Conservation (phyloP, 2,113 vertebrate genomes). For the Paralichthys olivaceus region DNA sequence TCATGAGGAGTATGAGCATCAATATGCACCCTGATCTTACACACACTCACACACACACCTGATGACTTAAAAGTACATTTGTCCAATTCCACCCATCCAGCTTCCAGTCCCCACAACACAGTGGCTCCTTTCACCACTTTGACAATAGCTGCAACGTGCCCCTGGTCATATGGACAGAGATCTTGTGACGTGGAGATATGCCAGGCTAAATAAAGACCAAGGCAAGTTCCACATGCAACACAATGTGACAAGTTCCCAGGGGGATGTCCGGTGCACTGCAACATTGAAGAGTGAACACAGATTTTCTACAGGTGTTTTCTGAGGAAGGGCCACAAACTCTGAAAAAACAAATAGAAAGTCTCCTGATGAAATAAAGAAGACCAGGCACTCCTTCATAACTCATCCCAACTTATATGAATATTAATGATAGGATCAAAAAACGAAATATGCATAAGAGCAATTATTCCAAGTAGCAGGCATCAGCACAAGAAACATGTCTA, state of each 20-base stretch:
- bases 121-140: constrained; percentile 52
- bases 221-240: constrained; percentile 35
- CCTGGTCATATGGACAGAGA: constrained; percentile 62
- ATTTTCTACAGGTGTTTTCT: not conserved
- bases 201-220: constrained; percentile 65
- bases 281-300: constrained; percentile 9
- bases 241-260: constrained; percentile 54
- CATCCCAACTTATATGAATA: too few species aligned
- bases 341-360: not conserved
- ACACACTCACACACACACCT: constrained; percentile 16
- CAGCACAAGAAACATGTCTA: not conserved
- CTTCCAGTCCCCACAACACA: constrained; percentile 38
- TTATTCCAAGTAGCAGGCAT: not conserved
- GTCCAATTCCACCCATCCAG: constrained; percentile 38
- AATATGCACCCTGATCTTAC: not conserved
- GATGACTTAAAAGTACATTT: constrained; percentile 40
- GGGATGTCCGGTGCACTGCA: constrained; percentile 28
- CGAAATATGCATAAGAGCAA: not conserved
- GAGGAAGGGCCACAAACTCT: not conserved
- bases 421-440: too few species aligned
- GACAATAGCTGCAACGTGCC: constrained; percentile 62
- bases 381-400: not conserved
- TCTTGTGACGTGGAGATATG: constrained; percentile 66
- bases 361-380: not conserved
- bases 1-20: not conserved